Evolutionary conservation across 2,888 invertebrate species (phyloP).

Genomic region (Aphrophora alni): DNA sequence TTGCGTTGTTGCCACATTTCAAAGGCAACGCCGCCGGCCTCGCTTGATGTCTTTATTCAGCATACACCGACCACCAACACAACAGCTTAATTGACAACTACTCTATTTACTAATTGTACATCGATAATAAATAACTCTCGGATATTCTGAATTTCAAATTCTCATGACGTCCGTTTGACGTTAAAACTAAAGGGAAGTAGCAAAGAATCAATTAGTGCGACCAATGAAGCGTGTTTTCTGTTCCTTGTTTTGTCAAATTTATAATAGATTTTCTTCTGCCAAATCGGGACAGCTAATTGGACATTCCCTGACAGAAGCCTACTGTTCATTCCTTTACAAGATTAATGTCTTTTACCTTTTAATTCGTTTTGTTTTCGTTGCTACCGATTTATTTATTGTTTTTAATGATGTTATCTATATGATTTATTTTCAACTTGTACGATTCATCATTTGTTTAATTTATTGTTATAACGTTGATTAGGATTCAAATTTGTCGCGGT

Average conservation of each 20-base stretch:
- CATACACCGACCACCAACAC: constrained; percentile 12
- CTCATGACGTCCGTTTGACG: neutral
- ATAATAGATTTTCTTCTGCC: neutral
- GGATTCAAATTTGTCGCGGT: too few species aligned
- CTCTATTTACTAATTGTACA: constrained; percentile 33
- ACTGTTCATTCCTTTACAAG: neutral
- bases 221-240: neutral
- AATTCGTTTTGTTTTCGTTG: neutral
- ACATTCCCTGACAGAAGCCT: neutral
- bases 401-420: neutral
- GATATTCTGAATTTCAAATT: neutral
- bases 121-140: constrained; percentile 9
- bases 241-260: neutral
- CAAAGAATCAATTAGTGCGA: neutral
- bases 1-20: constrained; percentile 29
- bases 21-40: constrained; percentile 30
- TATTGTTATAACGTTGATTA: too few species aligned
- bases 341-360: constrained; percentile 9
- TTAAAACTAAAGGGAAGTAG: neutral
- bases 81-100: constrained; percentile 4
- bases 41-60: constrained; percentile 37
- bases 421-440: neutral
- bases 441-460: neutral
- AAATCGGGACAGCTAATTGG: neutral
- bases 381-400: constrained; percentile 1